Conservation (phyloP, 2,113 vertebrate species). For the Bos taurus region DNA sequence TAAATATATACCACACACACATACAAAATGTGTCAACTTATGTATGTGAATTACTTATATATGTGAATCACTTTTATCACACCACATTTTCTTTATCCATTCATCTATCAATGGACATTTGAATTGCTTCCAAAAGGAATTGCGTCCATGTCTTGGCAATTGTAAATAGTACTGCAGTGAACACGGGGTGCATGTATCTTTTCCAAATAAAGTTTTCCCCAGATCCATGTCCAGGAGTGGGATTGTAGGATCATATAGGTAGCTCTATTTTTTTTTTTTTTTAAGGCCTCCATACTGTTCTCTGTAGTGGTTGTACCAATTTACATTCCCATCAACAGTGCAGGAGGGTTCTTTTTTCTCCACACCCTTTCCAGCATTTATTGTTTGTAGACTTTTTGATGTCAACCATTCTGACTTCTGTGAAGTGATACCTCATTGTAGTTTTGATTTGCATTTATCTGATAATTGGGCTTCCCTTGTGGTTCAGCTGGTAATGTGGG, state of each 20-base stretch:
- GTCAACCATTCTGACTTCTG: background rate
- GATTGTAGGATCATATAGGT: background rate
- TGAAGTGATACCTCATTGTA: background rate
- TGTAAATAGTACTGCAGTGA: background rate
- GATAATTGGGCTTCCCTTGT: background rate
- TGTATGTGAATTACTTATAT: background rate
- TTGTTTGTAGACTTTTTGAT: background rate
- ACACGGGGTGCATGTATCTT: background rate
- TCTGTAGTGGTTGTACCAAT: background rate
- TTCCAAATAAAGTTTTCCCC: background rate
- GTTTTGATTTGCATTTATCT: background rate
- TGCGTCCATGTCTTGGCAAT: background rate
- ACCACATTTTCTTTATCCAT: background rate
- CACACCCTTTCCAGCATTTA: background rate
- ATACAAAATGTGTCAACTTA: background rate
- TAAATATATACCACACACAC: background rate
- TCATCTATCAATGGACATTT: background rate
- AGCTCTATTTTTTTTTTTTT: background rate
- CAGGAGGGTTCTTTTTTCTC: background rate
- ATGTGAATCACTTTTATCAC: background rate
- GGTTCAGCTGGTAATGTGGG: background rate
- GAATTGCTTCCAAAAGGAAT: background rate
- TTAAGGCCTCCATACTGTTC: background rate
- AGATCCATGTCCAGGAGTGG: background rate
- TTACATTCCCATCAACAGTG: background rate